Evolutionary conservation across 2,888 invertebrate genomes (phyloP).

Genomic region (Polyommatus iphigenia): DNA sequence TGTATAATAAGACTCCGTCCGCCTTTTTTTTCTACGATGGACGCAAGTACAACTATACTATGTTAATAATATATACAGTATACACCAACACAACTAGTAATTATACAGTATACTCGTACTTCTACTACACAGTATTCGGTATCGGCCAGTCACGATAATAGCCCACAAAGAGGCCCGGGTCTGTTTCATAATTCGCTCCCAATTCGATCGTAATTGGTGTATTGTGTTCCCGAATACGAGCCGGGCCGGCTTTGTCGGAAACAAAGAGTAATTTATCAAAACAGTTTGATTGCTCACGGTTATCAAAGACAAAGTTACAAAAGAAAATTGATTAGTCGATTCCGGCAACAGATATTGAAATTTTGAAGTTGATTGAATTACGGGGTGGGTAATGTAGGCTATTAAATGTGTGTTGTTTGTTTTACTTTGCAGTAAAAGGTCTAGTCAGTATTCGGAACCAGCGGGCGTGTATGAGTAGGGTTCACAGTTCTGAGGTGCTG

Average conservation of each 20-base stretch:
- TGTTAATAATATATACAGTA: neutral
- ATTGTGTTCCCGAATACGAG: slow-evolving; percentile 24
- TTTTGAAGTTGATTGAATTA: slow-evolving; percentile 22
- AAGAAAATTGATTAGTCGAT: slow-evolving; percentile 21
- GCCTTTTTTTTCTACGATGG: too few relatives aligned
- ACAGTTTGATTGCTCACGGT: slow-evolving; percentile 23
- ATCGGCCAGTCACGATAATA: slow-evolving; percentile 23
- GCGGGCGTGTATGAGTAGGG: neutral
- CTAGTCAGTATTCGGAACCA: neutral
- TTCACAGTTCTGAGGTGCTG: neutral
- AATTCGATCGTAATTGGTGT: slow-evolving; percentile 27
- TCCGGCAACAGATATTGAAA: slow-evolving; percentile 14
- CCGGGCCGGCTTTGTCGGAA: neutral
- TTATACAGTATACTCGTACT: too few relatives aligned
- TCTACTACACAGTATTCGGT: neutral
- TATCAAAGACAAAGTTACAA: slow-evolving; percentile 26
- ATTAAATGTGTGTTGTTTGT: neutral
- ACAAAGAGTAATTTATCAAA: slow-evolving; percentile 30
- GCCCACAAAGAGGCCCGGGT: neutral
- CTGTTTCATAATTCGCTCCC: slow-evolving; percentile 20
- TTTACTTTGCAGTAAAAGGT: slow-evolving; percentile 1
- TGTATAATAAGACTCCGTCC: too few relatives aligned
- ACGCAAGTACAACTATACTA: too few relatives aligned
- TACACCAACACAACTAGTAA: neutral
- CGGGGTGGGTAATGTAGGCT: neutral